phyloP scores from a whole-genome alignment of 2,888 invertebrate species.

The Folsomia manolachei region DNA sequence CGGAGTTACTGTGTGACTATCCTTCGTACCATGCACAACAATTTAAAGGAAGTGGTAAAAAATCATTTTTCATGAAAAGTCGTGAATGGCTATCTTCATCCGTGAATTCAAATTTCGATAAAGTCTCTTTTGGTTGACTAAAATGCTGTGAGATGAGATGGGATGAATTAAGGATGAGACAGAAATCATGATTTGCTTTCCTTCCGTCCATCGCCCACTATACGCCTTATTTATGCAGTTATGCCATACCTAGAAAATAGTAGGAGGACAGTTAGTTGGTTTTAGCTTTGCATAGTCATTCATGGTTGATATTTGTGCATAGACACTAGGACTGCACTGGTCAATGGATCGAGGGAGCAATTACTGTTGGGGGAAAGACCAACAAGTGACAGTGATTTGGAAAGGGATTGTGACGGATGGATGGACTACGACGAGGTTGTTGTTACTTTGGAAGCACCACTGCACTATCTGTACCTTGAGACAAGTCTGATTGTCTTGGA shows the following conservation, averaged over 20 bases:
- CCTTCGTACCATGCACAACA: neutral
- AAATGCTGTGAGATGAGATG: neutral
- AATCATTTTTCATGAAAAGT: conserved; percentile 15
- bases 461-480: neutral
- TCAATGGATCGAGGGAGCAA: conserved; percentile 6
- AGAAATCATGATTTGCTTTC: neutral
- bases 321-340: neutral
- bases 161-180: neutral
- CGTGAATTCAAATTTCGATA: conserved; percentile 18
- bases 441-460: neutral
- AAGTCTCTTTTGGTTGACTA: neutral
- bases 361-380: neutral
- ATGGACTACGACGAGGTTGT: neutral
- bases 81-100: conserved; percentile 14
- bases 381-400: conserved; percentile 16
- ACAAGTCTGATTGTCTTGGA: conserved; percentile 13
- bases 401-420: neutral
- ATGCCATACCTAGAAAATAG: too few relatives aligned
- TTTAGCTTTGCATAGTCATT: too few relatives aligned
- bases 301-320: too few relatives aligned
- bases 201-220: neutral
- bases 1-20: neutral
- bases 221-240: too few relatives aligned
- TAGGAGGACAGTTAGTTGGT: too few relatives aligned
- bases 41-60: conserved; percentile 5